Evolutionary conservation across 1,140 invertebrate genomes (phyloP).

Genomic region (Lepidurus packardi): DNA sequence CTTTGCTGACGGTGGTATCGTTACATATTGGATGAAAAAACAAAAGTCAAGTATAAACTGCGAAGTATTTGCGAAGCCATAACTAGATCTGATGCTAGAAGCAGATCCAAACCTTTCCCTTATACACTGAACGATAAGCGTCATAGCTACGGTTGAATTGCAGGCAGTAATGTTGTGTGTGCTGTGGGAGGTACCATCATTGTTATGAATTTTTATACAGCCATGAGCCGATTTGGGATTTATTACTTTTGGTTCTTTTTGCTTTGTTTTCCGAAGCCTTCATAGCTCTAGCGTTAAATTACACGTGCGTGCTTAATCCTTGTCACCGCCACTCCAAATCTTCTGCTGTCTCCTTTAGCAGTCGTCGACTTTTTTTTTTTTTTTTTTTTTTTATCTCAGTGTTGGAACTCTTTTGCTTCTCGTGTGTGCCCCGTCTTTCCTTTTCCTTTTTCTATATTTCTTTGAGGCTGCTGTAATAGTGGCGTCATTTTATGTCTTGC

Average conservation of each 20-base stretch:
- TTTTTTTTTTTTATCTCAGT: neutral
- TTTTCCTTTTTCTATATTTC: neutral
- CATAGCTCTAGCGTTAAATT: neutral
- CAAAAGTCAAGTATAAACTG: too few species aligned
- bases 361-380: neutral
- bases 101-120: too few species aligned
- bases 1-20: too few species aligned
- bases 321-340: neutral
- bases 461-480: slow-evolving; percentile 1
- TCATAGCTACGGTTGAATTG: too few species aligned
- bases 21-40: too few species aligned
- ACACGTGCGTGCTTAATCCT: neutral
- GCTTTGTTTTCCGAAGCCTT: neutral
- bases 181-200: too few species aligned
- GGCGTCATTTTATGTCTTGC: slow-evolving; percentile 6
- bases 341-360: neutral
- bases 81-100: too few species aligned
- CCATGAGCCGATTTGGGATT: too few species aligned
- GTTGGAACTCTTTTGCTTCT: neutral
- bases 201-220: too few species aligned
- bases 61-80: too few species aligned
- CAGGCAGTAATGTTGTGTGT: too few species aligned
- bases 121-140: too few species aligned
- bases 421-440: neutral
- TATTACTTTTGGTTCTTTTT: neutral